Base-by-base conservation (phyloP, 1,140 invertebrate species). In the Propsilocerus akamusi region DNA sequence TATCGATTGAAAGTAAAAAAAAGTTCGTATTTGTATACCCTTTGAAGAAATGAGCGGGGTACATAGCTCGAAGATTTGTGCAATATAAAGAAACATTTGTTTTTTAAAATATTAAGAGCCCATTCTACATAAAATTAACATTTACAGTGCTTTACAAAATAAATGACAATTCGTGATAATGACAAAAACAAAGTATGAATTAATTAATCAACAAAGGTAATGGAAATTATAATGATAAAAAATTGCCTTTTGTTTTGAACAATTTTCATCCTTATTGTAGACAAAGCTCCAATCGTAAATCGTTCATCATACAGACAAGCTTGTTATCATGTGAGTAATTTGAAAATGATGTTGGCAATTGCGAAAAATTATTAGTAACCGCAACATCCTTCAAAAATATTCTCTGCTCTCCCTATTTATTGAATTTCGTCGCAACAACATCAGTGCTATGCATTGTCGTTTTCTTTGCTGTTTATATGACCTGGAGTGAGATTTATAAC, bases 151-250 rank as follows among this genome's bases (percentile, higher is more conserved):
- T n/a, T n/a, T n/a, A n/a, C n/a, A n/a, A n/a, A n/a, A n/a, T n/a
- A n/a, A n/a, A n/a, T n/a, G n/a, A n/a, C n/a, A n/a, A n/a, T n/a
- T n/a, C n/a, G 34, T 6, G 34, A 41, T 41, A 41, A 41, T 41
- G 34, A 41, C 34, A 41, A 41, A 41, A 41, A 14, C 17, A 41
- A 41, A 41, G 11, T 41, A 41, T 41, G 34, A 41, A 41, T 20
- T 41, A 14, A 41, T 41, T 8, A 41, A 17, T 41, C 17, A 41
- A 20, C 34, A 41, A 20, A 41, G 34, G 34, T 41, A 41, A 3
- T 14, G 22, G 4, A 20, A 41, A 41, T 6, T 7, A 17, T 17
- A 3, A 20, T 2, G 10, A 20, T 8, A 17, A 5, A 41, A 41
- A 41, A 20, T 17, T 41, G 17, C 14, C 17, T 20, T n/a, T 14